These are phyloP conservation scores for Pleuronectes platessa DNA, from an alignment of 2,113 vertebrate genomes.

Conservation along the genomic window DNA sequence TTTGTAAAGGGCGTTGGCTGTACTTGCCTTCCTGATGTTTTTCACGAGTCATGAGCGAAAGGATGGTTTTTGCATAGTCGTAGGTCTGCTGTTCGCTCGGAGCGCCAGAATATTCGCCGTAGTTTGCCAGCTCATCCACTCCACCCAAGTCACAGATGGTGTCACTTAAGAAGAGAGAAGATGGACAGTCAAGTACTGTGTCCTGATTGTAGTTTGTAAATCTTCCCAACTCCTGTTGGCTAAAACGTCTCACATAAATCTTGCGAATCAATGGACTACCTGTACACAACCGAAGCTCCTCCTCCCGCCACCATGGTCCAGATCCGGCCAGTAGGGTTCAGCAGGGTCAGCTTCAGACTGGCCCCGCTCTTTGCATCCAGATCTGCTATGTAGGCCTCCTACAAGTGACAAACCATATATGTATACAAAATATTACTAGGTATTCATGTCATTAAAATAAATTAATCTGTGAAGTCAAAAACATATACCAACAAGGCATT, in stretches of 20 bases:
- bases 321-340: constrained; percentile 95
- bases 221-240: too few relatives aligned
- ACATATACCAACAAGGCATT: neutral
- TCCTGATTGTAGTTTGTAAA: neutral
- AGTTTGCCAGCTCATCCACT: constrained; percentile 95
- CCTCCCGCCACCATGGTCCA: constrained; percentile 99
- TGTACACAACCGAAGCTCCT: constrained; percentile 98
- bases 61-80: constrained; percentile 98
- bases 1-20: constrained; percentile 1
- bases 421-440: too few relatives aligned
- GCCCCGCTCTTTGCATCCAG: constrained; percentile 97
- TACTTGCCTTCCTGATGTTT: constrained; percentile 89
- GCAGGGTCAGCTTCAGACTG: constrained; percentile 94
- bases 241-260: neutral
- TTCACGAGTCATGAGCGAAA: constrained; percentile 96
- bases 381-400: constrained; percentile 98
- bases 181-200: neutral
- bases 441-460: neutral
- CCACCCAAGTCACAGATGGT: constrained; percentile 98
- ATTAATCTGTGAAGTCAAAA: neutral
- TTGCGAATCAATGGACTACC: constrained; percentile 73
- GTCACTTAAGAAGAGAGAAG: constrained; percentile 81
- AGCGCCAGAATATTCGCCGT: constrained; percentile 96
- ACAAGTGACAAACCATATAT: constrained; percentile 4
- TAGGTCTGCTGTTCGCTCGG: constrained; percentile 99